Evolutionary conservation across 2,797 vertebrate genomes (phyloP).

Genomic region (Emydoidea blandingii): DNA sequence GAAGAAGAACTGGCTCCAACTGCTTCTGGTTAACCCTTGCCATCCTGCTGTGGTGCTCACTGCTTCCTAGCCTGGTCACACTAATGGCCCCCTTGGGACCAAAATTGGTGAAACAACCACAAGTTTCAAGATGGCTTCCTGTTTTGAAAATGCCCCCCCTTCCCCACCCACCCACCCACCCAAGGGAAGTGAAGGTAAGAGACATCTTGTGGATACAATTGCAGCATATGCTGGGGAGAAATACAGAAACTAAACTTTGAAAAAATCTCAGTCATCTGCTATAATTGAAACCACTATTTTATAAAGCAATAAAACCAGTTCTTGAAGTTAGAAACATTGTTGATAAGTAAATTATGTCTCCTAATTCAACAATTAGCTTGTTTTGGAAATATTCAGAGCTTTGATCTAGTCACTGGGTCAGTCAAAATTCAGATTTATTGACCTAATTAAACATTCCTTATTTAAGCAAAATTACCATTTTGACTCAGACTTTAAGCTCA

Average conservation of each 20-base stretch:
- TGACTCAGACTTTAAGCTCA: not conserved
- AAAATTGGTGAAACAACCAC: not conserved
- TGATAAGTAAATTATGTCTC: not conserved
- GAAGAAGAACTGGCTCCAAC: not conserved
- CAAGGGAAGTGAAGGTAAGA: not conserved
- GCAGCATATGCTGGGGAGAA: not conserved
- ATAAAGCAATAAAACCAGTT: not conserved
- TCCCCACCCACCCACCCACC: not conserved
- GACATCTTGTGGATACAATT: not conserved
- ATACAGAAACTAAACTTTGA: not conserved
- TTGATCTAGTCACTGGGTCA: no score
- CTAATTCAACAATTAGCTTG: not conserved
- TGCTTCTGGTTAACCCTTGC: not conserved
- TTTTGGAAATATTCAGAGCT: not conserved
- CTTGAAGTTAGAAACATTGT: not conserved
- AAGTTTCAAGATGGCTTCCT: not conserved
- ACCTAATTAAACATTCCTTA: not conserved
- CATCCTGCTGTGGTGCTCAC: accelerated
- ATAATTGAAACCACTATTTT: not conserved
- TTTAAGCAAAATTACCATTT: not conserved
- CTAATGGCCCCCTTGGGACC: not conserved
- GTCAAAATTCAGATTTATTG: not conserved
- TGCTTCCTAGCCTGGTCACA: not conserved
- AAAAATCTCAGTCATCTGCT: not conserved
- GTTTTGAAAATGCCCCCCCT: not conserved